These are phyloP conservation scores for Nomada flava DNA, from an alignment of 2,888 invertebrate species.

Conservation along the genomic window DNA sequence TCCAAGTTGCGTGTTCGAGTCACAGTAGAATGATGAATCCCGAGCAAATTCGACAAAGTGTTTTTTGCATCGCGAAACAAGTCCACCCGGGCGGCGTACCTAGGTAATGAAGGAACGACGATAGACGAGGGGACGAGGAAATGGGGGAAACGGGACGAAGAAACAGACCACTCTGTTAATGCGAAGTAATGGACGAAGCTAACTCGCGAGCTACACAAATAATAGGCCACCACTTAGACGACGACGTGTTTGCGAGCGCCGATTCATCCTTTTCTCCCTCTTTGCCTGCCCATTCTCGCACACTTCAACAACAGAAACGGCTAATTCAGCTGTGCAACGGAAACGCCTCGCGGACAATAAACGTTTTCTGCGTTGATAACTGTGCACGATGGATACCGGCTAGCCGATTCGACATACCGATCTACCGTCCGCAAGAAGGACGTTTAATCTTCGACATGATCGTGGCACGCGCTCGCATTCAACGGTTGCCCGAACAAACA, in stretches of 20 bases:
- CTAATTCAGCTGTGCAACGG: constrained; percentile 65
- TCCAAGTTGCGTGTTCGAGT: constrained; percentile 34
- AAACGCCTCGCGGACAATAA: constrained; percentile 26
- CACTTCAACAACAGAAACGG: constrained; percentile 69
- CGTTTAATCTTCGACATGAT: constrained; percentile 49
- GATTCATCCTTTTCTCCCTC: constrained; percentile 59
- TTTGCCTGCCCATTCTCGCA: constrained; percentile 20
- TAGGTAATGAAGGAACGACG: constrained; percentile 22
- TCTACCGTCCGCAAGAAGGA: constrained; percentile 25
- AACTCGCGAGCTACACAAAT: constrained; percentile 71
- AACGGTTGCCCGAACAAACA: constrained; percentile 27
- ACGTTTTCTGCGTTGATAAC: constrained; percentile 4
- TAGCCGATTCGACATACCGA: constrained; percentile 46
- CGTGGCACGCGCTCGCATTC: constrained; percentile 42
- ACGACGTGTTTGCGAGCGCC: constrained; percentile 60
- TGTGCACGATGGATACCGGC: constrained; percentile 12
- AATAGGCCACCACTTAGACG: constrained; percentile 66
- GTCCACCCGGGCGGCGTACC: constrained; percentile 15
- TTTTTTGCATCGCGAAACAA: constrained; percentile 35
- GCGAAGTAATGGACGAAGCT: constrained; percentile 73
- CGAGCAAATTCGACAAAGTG: constrained; percentile 33
- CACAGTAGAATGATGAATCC: constrained; percentile 33
- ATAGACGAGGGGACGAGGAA: neutral
- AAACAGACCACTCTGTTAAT: constrained; percentile 73
- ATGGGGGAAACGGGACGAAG: constrained; percentile 41